Evolutionary conservation across 2,888 invertebrate species (phyloP).

Genomic region (Tethea ocularis): DNA sequence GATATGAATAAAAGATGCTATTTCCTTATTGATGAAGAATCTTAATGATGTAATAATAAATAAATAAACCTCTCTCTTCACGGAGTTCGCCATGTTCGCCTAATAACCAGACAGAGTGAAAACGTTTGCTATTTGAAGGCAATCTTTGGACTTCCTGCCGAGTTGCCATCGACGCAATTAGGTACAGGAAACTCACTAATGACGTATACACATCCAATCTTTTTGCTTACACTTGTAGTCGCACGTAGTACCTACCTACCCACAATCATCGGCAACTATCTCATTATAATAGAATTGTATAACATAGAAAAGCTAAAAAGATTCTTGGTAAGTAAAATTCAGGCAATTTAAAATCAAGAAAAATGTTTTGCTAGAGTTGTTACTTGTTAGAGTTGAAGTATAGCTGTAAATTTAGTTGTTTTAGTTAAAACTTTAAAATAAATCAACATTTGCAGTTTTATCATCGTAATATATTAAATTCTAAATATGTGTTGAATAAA

Average conservation of each 20-base stretch:
- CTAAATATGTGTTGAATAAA: too few species aligned
- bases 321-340: too few species aligned
- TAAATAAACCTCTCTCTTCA: neutral
- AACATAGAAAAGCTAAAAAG: neutral
- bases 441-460: too few species aligned
- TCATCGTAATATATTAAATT: too few species aligned
- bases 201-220: conserved; percentile 63
- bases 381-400: too few species aligned
- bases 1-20: neutral
- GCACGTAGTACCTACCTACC: conserved; percentile 16
- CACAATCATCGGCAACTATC: conserved; percentile 22
- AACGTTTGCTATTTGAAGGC: conserved; percentile 70
- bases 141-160: conserved; percentile 79
- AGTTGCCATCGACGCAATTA: conserved; percentile 76
- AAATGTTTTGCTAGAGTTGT: too few species aligned
- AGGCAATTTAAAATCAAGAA: too few species aligned
- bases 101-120: conserved; percentile 46
- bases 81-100: conserved; percentile 13
- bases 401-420: too few species aligned
- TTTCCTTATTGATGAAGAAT: neutral
- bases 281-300: neutral
- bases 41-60: neutral
- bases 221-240: conserved; percentile 43
- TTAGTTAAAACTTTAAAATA: too few species aligned
- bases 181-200: conserved; percentile 72